Evolutionary conservation across 2,113 vertebrate genomes (phyloP).

Genomic region (Miniopterus natalensis): DNA sequence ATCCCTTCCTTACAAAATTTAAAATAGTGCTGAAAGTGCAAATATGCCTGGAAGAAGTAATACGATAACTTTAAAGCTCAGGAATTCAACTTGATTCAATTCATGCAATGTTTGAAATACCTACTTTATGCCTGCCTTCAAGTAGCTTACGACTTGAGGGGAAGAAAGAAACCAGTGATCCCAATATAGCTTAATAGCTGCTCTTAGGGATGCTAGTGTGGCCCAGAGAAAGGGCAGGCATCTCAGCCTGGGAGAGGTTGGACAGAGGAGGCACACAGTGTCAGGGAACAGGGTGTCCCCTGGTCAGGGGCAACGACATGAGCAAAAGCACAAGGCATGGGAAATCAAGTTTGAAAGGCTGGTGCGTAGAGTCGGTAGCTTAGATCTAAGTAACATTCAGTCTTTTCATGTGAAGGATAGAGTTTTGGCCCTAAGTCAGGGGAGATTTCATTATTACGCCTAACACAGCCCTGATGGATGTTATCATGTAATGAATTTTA

Average conservation of each 20-base stretch:
- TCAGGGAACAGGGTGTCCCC: neutral
- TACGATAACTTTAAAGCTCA: slow-evolving; percentile 12
- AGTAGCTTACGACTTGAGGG: neutral
- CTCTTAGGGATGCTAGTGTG: neutral
- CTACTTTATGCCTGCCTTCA: neutral
- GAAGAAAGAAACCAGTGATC: neutral
- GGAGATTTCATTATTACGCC: neutral
- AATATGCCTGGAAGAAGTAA: neutral
- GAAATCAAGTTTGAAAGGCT: slow-evolving; percentile 23
- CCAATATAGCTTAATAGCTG: neutral
- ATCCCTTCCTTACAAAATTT: neutral
- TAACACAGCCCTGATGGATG: neutral
- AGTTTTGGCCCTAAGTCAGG: neutral
- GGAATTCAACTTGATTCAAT: neutral
- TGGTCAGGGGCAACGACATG: neutral
- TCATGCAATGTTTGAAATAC: neutral
- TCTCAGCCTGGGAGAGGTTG: neutral
- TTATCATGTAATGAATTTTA: slow-evolving; percentile 26
- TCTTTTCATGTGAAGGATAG: neutral
- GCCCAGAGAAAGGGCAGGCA: neutral
- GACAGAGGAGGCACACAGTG: neutral
- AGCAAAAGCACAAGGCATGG: neutral
- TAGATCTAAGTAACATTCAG: neutral
- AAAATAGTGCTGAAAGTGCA: neutral
- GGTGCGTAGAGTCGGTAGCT: neutral